Evolutionary conservation across 2,888 invertebrate genomes (phyloP).

Genomic region (Protonemura montana): DNA sequence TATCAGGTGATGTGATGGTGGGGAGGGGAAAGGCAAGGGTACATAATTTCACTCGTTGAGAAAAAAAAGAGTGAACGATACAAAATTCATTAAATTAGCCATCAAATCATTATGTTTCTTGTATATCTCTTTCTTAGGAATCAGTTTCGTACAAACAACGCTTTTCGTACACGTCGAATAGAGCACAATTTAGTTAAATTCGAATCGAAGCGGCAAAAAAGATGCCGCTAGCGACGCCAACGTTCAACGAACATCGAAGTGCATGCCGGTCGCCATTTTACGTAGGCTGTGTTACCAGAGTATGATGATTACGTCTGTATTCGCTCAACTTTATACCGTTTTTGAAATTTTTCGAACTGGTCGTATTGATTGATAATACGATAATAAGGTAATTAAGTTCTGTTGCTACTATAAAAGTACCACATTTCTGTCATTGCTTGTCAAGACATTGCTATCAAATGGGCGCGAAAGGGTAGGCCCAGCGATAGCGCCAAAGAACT

Average conservation of each 20-base stretch:
- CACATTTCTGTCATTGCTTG: not conserved
- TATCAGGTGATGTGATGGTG: no score
- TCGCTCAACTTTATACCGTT: not conserved
- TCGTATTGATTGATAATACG: not conserved
- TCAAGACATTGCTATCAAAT: not conserved
- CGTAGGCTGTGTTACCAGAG: not conserved
- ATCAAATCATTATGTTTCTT: no score
- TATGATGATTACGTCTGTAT: not conserved
- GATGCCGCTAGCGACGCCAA: not conserved
- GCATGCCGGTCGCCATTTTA: constrained; percentile 7
- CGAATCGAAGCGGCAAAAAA: not conserved
- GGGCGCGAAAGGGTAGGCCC: constrained; percentile 7
- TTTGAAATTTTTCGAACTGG: not conserved
- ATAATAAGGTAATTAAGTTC: not conserved
- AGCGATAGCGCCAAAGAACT: not conserved
- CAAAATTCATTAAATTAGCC: no score
- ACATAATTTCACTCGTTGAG: no score
- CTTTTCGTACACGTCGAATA: no score
- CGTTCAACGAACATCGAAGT: not conserved
- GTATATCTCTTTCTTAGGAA: no score
- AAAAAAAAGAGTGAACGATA: no score
- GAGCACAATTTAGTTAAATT: no score
- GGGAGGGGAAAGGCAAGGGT: no score
- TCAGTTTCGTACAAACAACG: no score
- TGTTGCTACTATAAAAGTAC: not conserved